Conservation (phyloP, 2,113 vertebrate species). For the Hiodon tergisus region DNA sequence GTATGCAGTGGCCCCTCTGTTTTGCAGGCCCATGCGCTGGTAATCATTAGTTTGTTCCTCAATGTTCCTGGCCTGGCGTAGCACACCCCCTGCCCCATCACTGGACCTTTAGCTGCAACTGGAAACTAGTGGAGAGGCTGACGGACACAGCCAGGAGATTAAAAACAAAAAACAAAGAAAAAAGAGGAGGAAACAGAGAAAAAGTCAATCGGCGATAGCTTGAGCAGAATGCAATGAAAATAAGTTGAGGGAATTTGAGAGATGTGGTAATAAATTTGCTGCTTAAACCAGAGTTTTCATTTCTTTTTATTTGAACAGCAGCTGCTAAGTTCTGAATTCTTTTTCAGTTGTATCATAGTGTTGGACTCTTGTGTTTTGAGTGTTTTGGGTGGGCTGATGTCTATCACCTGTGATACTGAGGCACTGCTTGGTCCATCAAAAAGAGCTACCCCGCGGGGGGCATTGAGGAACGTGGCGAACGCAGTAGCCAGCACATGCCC, state of each 20-base stretch:
- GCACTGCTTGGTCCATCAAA: neutral
- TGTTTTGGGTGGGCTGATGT: neutral
- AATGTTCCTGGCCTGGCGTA: conserved; percentile 10
- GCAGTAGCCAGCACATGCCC: neutral
- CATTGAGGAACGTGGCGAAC: no score
- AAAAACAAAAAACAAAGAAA: neutral
- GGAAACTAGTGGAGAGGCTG: neutral
- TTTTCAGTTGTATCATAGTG: conserved; percentile 6
- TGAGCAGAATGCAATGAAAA: no score
- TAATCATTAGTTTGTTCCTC: conserved; percentile 18
- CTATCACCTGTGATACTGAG: neutral
- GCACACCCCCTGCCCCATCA: neutral
- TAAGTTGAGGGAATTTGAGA: no score
- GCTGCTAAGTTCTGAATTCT: conserved; percentile 10
- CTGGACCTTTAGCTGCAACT: neutral
- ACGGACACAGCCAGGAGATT: neutral
- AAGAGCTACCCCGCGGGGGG: no score
- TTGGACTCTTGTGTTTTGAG: neutral
- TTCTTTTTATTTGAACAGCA: conserved; percentile 5
- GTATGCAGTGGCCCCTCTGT: neutral
- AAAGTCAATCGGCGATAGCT: neutral
- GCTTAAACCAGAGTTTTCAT: neutral
- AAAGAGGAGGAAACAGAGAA: neutral
- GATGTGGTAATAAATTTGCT: neutral
- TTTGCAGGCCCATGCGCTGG: neutral